Evolutionary conservation across 2,888 invertebrate species (phyloP), one percentile per base, ranked within the genome.

Genomic region (Caenorhabditis doughertyi): DNA sequence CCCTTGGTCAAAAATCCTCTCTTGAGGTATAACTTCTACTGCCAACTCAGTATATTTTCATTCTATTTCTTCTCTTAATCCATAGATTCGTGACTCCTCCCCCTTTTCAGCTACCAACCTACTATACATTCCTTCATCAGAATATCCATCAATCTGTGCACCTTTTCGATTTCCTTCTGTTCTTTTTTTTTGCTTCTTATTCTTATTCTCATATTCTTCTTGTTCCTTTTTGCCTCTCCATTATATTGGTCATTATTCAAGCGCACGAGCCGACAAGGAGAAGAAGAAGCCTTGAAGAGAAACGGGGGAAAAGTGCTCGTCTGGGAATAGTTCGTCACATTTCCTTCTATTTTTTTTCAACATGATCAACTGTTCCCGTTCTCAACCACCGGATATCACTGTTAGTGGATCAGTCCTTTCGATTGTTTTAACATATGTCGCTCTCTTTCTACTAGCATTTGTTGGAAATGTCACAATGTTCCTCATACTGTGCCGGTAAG

Each of bases 401-500:
- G 42, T 70, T 51, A 81, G 76, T 51, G 70, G 65, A 29, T 81
- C 81, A 0, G 71, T 74, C 0, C 47, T 81, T 7, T 81, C 80
- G 8, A 82, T 86, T 29, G 81, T 85, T 11, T 49, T 80, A 53
- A 53, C 56, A 70, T 90, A 90, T 74, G 25, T 81, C 9, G 62
- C 85, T 21, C 86, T 90, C 1, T 90, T 90, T 77, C 21, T 88
- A 25, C 58, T 90, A 35, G 88, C 90, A 3, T 84, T 89, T 58
- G 74, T 89, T 47, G 90, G 90, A 64, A 90, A 90, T 79, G 73
- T 84, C 56, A 84, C 85, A 23, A 89, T 90, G 89, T 89, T 90
- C 53, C 65, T 89, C 23, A 90, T 90, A 32, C 71, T 90, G 29
- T 84, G 87, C 70, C 86, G 90, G 90, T 90, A 18, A 47, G 83